Evolutionary conservation across 2,113 vertebrate genomes (phyloP), one percentile per base, ranked within the genome.

Genomic region (Phaethon lepturus): DNA sequence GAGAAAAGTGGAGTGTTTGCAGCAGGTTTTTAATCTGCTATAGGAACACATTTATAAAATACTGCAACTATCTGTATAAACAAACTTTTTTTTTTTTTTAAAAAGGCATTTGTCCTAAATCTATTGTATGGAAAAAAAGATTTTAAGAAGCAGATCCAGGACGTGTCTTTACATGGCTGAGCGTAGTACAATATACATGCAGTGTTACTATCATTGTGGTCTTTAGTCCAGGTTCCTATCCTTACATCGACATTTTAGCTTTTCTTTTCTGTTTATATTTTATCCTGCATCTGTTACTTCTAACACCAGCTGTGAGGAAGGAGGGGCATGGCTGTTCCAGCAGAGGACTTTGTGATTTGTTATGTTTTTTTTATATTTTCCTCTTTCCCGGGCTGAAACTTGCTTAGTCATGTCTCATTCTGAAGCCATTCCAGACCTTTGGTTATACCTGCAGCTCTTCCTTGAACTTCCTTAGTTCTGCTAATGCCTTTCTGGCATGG

Each of bases 341-440:
- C 59, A 45, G 44, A 53, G 14, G 64, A 66, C 38, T 66, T 63
- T 10, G 19, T 49, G 23, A 62, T 79, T 74, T 58, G 23, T 25
- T 52, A 38, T 0, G 25, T 52, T 68, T 52, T 68, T 25, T 56
- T 62, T 85, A 2, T 24, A 42, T 60, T 82, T 74, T 29, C 23
- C 3, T 35, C 58, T 66, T 87, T 50, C 24, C 28, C 0, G 0
- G 6, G 6, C 17, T 64, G 17, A 92, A 73, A 63, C 2, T 0
- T 49, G 19, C n/a, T 16, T 5, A 20, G 9, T 47, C 2, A 38
- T 88, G 84, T 73, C 45, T 60, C 25, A 56, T 52, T 64, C 35
- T 60, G 73, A 80, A 90, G 33, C 17, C 29, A 20, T 56, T 40
- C 40, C 42, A 75, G 40, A 66, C 12, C 29, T 74, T 29, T 13